phyloP scores from a whole-genome alignment of 2,113 vertebrate genomes.

The Lycocorax pyrrhopterus region DNA sequence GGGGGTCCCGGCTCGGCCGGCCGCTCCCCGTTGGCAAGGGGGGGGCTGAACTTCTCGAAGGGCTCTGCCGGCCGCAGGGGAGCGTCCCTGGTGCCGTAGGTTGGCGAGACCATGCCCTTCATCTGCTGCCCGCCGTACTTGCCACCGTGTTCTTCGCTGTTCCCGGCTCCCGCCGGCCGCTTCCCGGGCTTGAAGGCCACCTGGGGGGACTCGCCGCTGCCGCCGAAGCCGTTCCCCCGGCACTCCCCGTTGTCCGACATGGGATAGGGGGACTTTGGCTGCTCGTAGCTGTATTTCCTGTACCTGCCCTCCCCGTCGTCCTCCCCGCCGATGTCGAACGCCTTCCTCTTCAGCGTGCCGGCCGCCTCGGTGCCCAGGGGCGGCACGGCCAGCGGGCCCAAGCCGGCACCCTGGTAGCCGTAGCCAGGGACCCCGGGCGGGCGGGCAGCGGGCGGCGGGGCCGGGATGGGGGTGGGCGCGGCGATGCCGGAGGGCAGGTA shows the following conservation, averaged over 20 bases:
- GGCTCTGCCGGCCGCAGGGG: constrained; percentile 40
- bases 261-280: constrained; percentile 80
- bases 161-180: constrained; percentile 23
- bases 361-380: constrained; percentile 70
- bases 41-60: constrained; percentile 82
- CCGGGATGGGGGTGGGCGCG: constrained; percentile 81
- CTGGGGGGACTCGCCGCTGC: constrained; percentile 63
- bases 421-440: constrained; percentile 81
- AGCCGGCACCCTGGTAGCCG: constrained; percentile 76
- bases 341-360: constrained; percentile 87
- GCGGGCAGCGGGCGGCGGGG: constrained; percentile 64
- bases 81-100: constrained; percentile 74
- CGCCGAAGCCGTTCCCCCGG: constrained; percentile 79
- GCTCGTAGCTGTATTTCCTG: constrained; percentile 88
- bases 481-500: constrained; percentile 86
- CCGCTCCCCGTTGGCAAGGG: constrained; percentile 76
- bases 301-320: constrained; percentile 82
- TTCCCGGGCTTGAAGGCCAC: constrained; percentile 80
- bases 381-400: constrained; percentile 32
- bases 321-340: constrained; percentile 78
- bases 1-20: neutral
- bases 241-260: constrained; percentile 83
- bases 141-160: constrained; percentile 50
- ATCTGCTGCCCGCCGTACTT: constrained; percentile 71
- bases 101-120: constrained; percentile 81